Percentiles rank a stretch among this genome's conserved stretches.
phyloP scores from a whole-genome alignment of 2,888 invertebrate genomes.

The Agrotis ipsilon region DNA sequence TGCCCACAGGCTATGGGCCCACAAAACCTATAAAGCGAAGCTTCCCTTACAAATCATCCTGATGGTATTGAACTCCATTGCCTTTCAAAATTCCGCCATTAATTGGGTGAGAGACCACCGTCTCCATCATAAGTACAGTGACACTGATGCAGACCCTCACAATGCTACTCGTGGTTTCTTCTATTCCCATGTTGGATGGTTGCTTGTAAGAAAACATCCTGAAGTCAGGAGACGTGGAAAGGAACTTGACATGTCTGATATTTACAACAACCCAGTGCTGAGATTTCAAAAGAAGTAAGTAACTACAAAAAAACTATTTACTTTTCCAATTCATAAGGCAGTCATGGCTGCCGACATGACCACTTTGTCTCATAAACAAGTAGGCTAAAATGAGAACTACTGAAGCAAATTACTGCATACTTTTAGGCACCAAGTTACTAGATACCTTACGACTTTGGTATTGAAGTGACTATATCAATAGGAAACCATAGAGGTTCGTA shows the following conservation, averaged over 20 bases:
- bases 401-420: no score
- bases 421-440: no score
- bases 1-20: conserved; percentile 75
- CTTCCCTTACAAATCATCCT: conserved; percentile 73
- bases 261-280: conserved; percentile 93
- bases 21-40: conserved; percentile 74
- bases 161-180: conserved; percentile 95
- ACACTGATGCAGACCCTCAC: conserved; percentile 90
- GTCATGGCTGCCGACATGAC: no score
- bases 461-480: no score
- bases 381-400: no score
- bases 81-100: conserved; percentile 88
- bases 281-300: conserved; percentile 93
- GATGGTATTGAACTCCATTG: conserved; percentile 73
- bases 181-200: conserved; percentile 96
- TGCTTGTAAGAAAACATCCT: conserved; percentile 94
- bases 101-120: conserved; percentile 92
- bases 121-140: conserved; percentile 93
- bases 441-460: no score
- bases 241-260: conserved; percentile 93
- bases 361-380: no score
- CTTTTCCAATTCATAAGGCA: no score
- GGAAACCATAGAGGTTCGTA: no score
- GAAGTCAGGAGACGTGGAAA: conserved; percentile 93
- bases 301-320: no score